Evolutionary conservation across 2,113 vertebrate genomes (phyloP), one percentile per base, ranked within the genome.

Genomic region (Zosterops pallidus): DNA sequence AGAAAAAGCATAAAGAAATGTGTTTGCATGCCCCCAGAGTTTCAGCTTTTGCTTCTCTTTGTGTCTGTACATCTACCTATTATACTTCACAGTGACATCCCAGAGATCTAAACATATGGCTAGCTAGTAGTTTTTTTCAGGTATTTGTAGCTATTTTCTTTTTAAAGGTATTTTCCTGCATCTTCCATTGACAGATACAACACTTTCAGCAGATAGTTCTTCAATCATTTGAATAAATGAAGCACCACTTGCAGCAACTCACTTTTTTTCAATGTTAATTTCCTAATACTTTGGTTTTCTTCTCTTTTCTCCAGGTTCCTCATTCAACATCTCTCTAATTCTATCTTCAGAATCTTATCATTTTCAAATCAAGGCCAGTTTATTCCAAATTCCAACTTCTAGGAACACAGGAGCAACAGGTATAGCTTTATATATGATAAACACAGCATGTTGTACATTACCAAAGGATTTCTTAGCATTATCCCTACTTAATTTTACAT

Each of bases 361-460:
- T 69, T 71, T 67, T 57, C 24, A 78, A 72, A 74, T 50, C 17
- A 76, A 75, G 42, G 20, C 11, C 18, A 44, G 6, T 17, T 49
- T 85, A 68, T 62, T 12, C 24, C 8, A 77, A 74, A 81, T 19
- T 50, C 20, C 11, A 39, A 0, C 44, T 83, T 77, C 71, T 53
- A 86, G 56, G 68, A 95, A 77, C 21, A 71, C 5, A 21, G 8
- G 3, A 12, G 19, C 8, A 80, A 79, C 17, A 42, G 19, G 6
- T 24, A 46, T 11, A 49, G n/a, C 47, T 44, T 76, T 0, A 50
- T 62, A 62, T 83, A 52, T 19, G 26, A 65, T 37, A 86, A 92
- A 91, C 33, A 77, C 28, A 74, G 55, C 10, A 74, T 0, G 0
- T 0, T 44, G 12, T 39, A 63, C 9, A 8, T 11, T 75, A 44